Percentiles rank a stretch among this genome's conserved stretches.
phyloP scores from a whole-genome alignment of 2,888 invertebrate species.

The Diarsia mendica region DNA sequence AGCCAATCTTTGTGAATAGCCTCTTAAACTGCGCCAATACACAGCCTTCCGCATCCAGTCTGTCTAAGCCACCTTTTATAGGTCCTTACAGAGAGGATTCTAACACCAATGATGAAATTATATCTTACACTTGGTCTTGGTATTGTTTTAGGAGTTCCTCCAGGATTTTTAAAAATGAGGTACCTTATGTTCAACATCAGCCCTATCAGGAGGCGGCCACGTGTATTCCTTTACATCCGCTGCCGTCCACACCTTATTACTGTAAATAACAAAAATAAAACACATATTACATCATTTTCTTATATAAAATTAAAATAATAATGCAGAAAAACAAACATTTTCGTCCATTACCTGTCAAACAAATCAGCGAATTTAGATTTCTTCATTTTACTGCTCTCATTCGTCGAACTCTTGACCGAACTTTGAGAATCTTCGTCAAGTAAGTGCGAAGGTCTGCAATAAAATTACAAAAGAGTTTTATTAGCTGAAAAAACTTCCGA shows the following conservation, averaged over 20 bases:
- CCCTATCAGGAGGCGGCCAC: slow-evolving; percentile 93
- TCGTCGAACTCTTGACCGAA: slow-evolving; percentile 94
- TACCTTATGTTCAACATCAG: slow-evolving; percentile 82
- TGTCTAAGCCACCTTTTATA: background rate
- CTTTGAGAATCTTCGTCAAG: slow-evolving; percentile 95
- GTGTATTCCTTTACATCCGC: slow-evolving; percentile 98
- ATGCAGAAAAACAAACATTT: background rate
- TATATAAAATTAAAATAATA: background rate
- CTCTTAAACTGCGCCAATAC: background rate
- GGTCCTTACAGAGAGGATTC: background rate
- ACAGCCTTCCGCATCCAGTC: background rate
- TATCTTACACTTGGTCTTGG: too few species aligned
- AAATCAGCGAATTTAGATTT: slow-evolving; percentile 87
- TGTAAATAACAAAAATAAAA: slow-evolving; percentile 70
- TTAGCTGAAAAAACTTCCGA: background rate
- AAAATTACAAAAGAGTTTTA: slow-evolving; percentile 15
- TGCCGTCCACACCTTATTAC: slow-evolving; percentile 93
- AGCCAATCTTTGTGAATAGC: background rate
- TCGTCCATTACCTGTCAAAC: slow-evolving; percentile 83
- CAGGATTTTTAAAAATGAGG: background rate
- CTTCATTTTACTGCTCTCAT: slow-evolving; percentile 90
- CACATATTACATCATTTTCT: slow-evolving; percentile 6
- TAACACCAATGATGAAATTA: background rate
- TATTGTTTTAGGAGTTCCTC: too few species aligned
- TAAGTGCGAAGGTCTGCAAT: slow-evolving; percentile 84